Evolutionary conservation across 2,888 invertebrate species (phyloP), one percentile per base, ranked within the genome.

Genomic region (Lycocerus yunnanus): DNA sequence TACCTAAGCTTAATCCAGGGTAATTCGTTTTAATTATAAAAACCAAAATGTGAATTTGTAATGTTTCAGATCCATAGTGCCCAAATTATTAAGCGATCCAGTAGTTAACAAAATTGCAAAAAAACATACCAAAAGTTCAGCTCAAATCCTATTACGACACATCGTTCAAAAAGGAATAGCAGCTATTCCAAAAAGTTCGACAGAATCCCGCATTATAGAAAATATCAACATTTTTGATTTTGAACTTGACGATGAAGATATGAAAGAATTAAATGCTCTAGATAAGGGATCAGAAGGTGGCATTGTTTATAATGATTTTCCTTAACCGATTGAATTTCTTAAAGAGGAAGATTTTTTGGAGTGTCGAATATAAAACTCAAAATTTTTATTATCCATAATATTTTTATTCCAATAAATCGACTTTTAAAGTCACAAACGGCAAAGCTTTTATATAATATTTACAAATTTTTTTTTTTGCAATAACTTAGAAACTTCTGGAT

Each of bases 171-270:
- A 90, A 65, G 93, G 92, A 11, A 86, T 96, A 27, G 90, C 90
- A 8, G 92, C 92, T 58, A 95, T 97, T 82, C 96, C 97, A 4
- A 97, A 97, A 85, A 96, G 96, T 85, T 93, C 93, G 3, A 93
- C 93, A 85, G 87, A 92, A 0, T 83, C 87, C 5, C 90, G 96
- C 75, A 91, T 97, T 16, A 89, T 89, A 82, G 91, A 94, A 87
- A 97, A 97, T 84, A 90, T 95, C 65, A 87, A 93, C 71, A 85
- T 95, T 69, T 94, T 94, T 85, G 92, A 93, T 86, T 95, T 95
- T 84, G 86, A 90, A 79, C 85, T 96, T 65, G 89, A 87, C 66
- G 84, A 88, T 0, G 87, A 88, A 2, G 95, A 95, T 83, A 89
- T 94, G 87, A 81, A 86, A 0, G 88, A 88, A 69, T 83, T 96